Evolutionary conservation across 2,888 invertebrate genomes (phyloP), one percentile per base, ranked within the genome.

Genomic region (Thymelicus lineola): DNA sequence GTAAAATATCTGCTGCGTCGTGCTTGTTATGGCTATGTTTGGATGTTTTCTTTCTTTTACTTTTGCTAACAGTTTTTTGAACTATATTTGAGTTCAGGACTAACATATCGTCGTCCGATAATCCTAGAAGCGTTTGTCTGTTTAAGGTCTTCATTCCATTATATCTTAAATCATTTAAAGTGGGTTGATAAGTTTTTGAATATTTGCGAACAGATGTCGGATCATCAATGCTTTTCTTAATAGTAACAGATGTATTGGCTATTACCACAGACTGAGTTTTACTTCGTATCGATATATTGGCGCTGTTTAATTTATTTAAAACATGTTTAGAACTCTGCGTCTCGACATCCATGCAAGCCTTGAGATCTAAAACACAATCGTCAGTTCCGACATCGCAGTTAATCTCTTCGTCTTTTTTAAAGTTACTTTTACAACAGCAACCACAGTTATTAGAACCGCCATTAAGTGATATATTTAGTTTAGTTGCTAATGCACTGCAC

Each of bases 401-500:
- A 0, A 77, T 83, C 75, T 85, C 84, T 77, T 81, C 77, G 46
- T 84, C 80, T 42, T 74, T 75, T 66, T 77, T 80, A 6, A 55
- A 50, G n/a, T 73, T 59, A 20, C 72, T 73, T 9, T 73, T 58
- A 72, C 83, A 83, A 60, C 86, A 87, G 42, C 83, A 86, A 1
- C 82, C 79, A 6, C 76, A 77, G 0, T 77, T 75, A 0, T 77
- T 75, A 10, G 28, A 1, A 10, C 9, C 15, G 17, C 28, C 36
- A 1, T 42, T 59, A 12, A 45, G 53, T 36, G 62, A 17, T 68
- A 84, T 60, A 36, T 84, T 85, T 6, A 89, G 71, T 76, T 79
- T 84, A 6, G 78, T 80, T 7, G 86, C 87, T 12, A 89, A 71
- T 6, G 78, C 76, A 57, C 78, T 87, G 61, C 89, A 90, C 73